Percentiles rank a stretch among this genome's conserved stretches.
Conservation (phyloP, 2,797 vertebrate genomes). For the Coregonus suidteri region DNA sequence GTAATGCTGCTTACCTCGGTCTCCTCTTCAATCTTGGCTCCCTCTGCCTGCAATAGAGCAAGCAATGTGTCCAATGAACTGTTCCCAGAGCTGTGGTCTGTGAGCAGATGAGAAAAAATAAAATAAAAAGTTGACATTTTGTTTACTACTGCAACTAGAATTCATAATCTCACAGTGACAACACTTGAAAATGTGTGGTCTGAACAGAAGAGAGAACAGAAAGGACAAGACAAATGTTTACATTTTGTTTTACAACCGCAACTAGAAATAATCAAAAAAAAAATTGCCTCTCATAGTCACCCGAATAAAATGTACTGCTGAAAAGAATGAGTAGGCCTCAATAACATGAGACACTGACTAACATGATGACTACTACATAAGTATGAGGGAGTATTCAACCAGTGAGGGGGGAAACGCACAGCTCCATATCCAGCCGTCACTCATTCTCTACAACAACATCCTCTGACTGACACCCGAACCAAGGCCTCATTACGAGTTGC, state of each 20-base stretch:
- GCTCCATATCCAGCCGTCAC: neutral
- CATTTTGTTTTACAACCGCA: too few species aligned
- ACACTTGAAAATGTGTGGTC: too few species aligned
- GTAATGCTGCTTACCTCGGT: constrained; percentile 85
- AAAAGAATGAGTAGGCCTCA: neutral
- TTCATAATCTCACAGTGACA: neutral
- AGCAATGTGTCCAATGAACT: constrained; percentile 90
- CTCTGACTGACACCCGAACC: too few species aligned
- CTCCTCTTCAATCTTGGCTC: constrained; percentile 98
- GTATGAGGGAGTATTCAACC: neutral
- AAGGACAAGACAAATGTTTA: too few species aligned
- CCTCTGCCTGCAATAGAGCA: constrained; percentile 92
- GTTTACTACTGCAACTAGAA: neutral
- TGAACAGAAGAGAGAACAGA: too few species aligned
- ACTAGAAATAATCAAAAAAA: too few species aligned
- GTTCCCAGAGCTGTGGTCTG: constrained; percentile 88
- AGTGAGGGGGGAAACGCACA: neutral
- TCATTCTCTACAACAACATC: neutral
- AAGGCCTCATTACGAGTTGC: neutral
- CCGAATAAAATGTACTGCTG: too few species aligned
- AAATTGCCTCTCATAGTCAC: too few species aligned
- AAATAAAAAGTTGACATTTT: constrained; percentile 12
- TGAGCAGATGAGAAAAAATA: constrained; percentile 22
- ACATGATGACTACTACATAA: neutral
- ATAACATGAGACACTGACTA: neutral